Evolutionary conservation across 2,797 vertebrate species (phyloP), one percentile per base, ranked within the genome.

Genomic region (Moxostoma hubbsi): DNA sequence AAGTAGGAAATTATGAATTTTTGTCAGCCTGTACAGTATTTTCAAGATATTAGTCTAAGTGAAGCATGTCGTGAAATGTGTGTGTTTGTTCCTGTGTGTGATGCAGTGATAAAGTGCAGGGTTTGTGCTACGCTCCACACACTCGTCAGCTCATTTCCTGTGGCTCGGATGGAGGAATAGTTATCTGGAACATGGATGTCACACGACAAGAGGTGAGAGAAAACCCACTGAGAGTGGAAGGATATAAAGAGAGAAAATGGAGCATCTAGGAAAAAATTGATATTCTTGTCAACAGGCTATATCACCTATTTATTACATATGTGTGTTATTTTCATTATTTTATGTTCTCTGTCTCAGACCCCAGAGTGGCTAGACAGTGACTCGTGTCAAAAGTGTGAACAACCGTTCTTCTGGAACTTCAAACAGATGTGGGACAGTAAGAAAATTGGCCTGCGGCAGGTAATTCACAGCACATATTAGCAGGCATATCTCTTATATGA

Each of bases 351-450:
- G 57, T 77, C 24, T 75, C 59, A 99, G 97, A 99, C 98, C 6
- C 98, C 97, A 0, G 97, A 98, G 73, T 99, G 98, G 98, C 81
- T 98, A 79, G 98, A 99, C 90, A 99, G 98, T 7, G 98, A 99
- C 88, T 99, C 97, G 16, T 99, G 98, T 91, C 98, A 99, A 88
- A 98, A 96, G 88, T 99, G 97, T 88, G 95, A 98, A 83, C 97
- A 99, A 90, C 98, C 98, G 63, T 99, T 99, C 88, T 99, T 99
- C 91, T 99, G 98, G 98, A 98, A 99, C 91, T 98, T 99, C 92
- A 99, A 99, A 89, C 98, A 99, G 89, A 99, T 99, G 98, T 99
- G 98, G 98, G 97, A 96, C 93, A 96, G 93, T 85, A 99, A 98
- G 92, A 99, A 97, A 92, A 99, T 99, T 66, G 97, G 98, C 83